Evolutionary conservation across 2,113 vertebrate genomes (phyloP).

Genomic region (Otis tarda): DNA sequence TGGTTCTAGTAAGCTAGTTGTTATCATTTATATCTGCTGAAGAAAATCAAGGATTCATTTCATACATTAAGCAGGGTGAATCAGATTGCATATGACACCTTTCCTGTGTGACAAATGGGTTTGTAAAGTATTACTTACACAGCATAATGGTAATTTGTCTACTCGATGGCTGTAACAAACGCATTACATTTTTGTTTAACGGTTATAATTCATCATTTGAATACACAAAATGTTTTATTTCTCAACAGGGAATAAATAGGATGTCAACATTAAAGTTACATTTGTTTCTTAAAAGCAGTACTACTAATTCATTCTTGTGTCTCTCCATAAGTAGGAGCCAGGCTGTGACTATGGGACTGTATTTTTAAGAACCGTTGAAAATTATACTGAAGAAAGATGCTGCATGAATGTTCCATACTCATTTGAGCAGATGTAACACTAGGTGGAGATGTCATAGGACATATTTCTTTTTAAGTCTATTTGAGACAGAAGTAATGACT

Average conservation of each 20-base stretch:
- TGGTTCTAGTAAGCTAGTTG: not conserved
- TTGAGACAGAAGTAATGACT: not conserved
- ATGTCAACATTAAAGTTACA: slow-evolving; percentile 4
- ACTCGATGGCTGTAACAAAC: slow-evolving; percentile 48
- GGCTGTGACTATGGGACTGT: not conserved
- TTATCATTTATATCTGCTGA: not conserved
- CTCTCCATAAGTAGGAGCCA: not conserved
- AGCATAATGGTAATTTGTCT: slow-evolving; percentile 63
- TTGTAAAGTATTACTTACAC: slow-evolving; percentile 60
- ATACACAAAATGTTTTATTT: slow-evolving; percentile 46
- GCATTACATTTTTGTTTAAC: slow-evolving; percentile 51
- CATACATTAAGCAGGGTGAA: slow-evolving; percentile 43
- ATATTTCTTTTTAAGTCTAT: not conserved
- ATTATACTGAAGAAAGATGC: not conserved
- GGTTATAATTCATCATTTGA: slow-evolving; percentile 61
- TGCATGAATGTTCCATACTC: not conserved
- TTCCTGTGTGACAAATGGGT: slow-evolving; percentile 68
- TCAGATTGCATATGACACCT: slow-evolving; percentile 61
- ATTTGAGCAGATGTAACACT: not conserved
- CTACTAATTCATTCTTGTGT: slow-evolving; percentile 22
- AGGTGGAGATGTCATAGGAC: not conserved
- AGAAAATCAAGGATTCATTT: slow-evolving; percentile 51
- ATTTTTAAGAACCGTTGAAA: not conserved
- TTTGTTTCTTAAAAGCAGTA: not conserved
- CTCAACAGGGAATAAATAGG: slow-evolving; percentile 50